Evolutionary conservation across 1,140 invertebrate genomes (phyloP), one percentile per base, ranked within the genome.

Genomic region (Trichoplusia ni): DNA sequence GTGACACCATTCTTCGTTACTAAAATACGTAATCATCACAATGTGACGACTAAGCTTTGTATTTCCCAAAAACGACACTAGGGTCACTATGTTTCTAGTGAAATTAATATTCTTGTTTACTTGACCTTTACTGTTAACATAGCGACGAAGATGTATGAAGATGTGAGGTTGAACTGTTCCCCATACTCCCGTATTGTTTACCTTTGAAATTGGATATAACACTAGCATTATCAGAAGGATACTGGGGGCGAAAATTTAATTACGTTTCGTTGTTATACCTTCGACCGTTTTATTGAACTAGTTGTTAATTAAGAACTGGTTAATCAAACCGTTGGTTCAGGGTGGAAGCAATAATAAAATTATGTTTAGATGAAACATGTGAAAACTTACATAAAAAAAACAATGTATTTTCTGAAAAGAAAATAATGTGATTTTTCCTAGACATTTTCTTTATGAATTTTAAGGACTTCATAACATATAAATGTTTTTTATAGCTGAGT

Each of bases 171-270:
- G 31, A 54, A 23, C 21, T 25, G 51, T 59, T 53, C 44, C 16
- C 21, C 31, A 18, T 8, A 11, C 29, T 31, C 23, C 38, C 16
- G 29, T 65, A 64, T 65, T 68, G 65, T 72, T 72, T 72, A 65
- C 69, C 65, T 72, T 72, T 72, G 65, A 72, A 72, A 72, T 72
- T 72, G 65, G 38, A 68, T 68, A 65, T 63, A 59, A 65, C 51
- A 35, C 35, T 9, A 46, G 33, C 37, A 68, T 68, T 68, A 65
- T 68, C 44, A 61, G 46, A 44, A 56, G 62, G 60, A 64, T 65
- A 63, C 61, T 60, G 11, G 18, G 31, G 29, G 35, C 37, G 60
- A 67, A 68, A 68, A 72, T 72, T 68, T 65, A 72, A 72, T 72
- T 68, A 72, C 54, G 31, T 33, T 42, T 47, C 47, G 35, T 18